Base-by-base conservation (phyloP, 2,113 vertebrate genomes). In the Triplophysa tibetana region DNA sequence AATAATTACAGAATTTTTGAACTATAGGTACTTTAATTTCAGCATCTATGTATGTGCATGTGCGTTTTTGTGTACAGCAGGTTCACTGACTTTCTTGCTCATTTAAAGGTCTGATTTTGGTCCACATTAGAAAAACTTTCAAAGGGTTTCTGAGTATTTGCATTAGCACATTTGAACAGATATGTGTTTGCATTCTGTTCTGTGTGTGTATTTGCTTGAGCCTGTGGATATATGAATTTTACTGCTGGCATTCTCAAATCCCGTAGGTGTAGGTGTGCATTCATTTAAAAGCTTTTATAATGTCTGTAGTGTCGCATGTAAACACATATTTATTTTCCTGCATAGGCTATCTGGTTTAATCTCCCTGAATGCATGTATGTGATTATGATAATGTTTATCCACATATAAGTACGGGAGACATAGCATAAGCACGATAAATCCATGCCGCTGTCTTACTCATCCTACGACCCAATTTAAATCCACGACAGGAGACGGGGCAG, bases 401-500 rank as follows among this genome's bases (percentile, higher is more conserved):
- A 21, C 16, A 48, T 73, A 4, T 58, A 75, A 26, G 38, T 19
- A 33, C 5, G 24, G 54, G 11, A 58, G 63, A 41, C 58, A 41
- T 19, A 33, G 62, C 16, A 14, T 61, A n/a, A 48, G 50, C 43
- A 41, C 61, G 10, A 64, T 64, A 68, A 61, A 58, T 52, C 63
- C 75, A 56, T 56, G 41, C 70, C 21, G 68, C 48, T 45, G 70
- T 77, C 38, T 54, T 72, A 45, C 67, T 76, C 48, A 75, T 56
- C 64, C 56, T 29, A 33, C 38, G 23, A 81, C 69, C 48, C 56
- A 38, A 41, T 78, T 80, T 81, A 73, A 67, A 80, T 61, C 62
- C 82, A 78, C 45, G 75, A 61, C 82, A 29, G 68, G 63, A 77
- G 66, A 54, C 16, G 4, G 67, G 33, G 64, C 13, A 50, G 82